Evolutionary conservation across 2,113 vertebrate genomes (phyloP).

Genomic region (Nasalis larvatus): DNA sequence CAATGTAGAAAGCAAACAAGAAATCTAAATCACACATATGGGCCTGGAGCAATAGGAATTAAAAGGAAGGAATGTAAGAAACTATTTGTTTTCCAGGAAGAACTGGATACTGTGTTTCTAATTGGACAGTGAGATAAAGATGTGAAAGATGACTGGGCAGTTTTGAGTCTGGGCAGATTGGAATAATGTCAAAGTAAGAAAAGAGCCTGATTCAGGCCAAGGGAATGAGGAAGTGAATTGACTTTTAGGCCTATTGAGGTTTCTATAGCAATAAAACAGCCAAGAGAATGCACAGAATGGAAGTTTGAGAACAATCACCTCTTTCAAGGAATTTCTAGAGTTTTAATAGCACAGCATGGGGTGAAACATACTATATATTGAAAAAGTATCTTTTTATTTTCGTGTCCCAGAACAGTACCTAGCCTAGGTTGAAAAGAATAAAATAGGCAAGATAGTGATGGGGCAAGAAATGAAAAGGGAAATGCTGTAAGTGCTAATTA

Average conservation of each 20-base stretch:
- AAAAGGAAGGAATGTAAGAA: not conserved
- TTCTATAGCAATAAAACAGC: not conserved
- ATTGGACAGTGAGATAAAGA: not conserved
- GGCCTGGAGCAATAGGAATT: not conserved
- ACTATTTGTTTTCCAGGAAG: not conserved
- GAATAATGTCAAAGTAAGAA: not conserved
- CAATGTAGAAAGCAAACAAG: not conserved
- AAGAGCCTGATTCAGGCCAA: not conserved
- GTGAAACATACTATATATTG: not conserved
- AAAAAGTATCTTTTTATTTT: not conserved
- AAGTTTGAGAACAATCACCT: not conserved
- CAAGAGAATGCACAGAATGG: not conserved
- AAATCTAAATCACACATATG: not conserved
- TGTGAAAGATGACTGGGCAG: not conserved
- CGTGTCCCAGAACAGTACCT: not conserved
- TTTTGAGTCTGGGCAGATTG: not conserved
- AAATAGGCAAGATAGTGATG: not conserved
- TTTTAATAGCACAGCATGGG: not conserved
- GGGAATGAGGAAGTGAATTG: not conserved
- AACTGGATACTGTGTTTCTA: not conserved
- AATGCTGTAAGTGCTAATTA: not conserved
- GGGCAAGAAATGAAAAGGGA: not conserved
- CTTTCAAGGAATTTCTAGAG: not conserved
- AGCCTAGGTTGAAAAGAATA: not conserved
- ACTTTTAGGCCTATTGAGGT: not conserved